phyloP scores from a whole-genome alignment of 53 echinoderm and acorn worm genomes.

The Holothuria leucospilota region DNA sequence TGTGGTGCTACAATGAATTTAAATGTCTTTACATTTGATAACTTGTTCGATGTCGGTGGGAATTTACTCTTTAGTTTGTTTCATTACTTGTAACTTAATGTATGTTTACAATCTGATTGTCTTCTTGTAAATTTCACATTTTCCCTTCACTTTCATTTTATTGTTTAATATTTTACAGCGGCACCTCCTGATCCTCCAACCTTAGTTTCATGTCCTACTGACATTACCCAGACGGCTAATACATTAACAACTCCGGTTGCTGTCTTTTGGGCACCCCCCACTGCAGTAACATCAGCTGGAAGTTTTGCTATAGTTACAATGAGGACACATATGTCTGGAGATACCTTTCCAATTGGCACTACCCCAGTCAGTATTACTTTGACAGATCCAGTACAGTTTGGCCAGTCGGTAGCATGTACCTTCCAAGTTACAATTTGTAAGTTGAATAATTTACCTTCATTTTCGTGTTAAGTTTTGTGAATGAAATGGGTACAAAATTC shows the following conservation, averaged over 20 bases:
- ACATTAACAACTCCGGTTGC: neutral
- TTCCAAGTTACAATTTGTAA: conserved; percentile 22
- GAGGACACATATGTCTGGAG: conserved; percentile 4
- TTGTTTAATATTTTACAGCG: conserved; percentile 9
- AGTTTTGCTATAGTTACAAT: neutral
- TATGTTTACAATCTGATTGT: too few species aligned
- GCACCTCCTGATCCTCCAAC: conserved; percentile 13
- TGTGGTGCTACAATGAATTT: too few species aligned
- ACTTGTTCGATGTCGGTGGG: too few species aligned
- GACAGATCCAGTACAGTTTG: neutral
- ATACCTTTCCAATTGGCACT: neutral
- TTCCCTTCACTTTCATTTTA: too few species aligned
- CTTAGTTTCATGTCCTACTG: conserved; percentile 9
- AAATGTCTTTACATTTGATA: too few species aligned
- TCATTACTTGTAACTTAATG: too few species aligned
- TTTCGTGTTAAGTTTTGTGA: too few species aligned
- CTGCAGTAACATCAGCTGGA: conserved; percentile 15
- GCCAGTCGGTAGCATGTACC: neutral
- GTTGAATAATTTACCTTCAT: neutral
- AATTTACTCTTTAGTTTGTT: too few species aligned
- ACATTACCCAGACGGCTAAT: conserved; percentile 5
- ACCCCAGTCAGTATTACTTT: neutral
- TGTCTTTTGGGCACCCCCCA: conserved; percentile 7
- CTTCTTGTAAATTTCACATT: too few species aligned
- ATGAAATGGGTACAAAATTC: too few species aligned